Evolutionary conservation across 2,888 invertebrate genomes (phyloP).

Genomic region (Entomobrya multifasciata): DNA sequence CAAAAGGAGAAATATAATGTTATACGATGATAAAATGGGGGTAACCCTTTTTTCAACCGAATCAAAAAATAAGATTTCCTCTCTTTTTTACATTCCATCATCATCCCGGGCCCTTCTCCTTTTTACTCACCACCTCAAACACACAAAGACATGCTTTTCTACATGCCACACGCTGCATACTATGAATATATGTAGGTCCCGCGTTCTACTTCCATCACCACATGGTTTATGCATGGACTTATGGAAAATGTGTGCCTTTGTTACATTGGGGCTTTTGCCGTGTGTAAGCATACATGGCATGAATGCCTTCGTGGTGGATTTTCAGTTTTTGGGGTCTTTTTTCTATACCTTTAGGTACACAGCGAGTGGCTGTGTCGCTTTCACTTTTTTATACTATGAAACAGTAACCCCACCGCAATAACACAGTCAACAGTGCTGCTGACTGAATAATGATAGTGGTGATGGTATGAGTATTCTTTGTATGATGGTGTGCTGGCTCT

Average conservation of each 20-base stretch:
- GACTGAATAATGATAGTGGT: conserved; percentile 43
- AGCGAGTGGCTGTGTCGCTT: conserved; percentile 5
- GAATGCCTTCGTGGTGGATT: background rate
- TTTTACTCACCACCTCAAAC: too few species aligned
- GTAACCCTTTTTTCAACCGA: too few species aligned
- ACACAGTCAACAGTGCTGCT: too few species aligned
- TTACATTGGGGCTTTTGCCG: background rate
- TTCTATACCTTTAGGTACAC: background rate
- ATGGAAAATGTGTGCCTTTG: conserved; percentile 30
- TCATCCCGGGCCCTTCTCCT: too few species aligned
- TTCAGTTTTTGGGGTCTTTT: background rate
- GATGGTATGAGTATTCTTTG: too few species aligned
- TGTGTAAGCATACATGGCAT: background rate
- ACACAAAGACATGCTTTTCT: too few species aligned
- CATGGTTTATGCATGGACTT: conserved; percentile 63
- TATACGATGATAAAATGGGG: too few species aligned
- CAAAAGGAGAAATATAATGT: too few species aligned
- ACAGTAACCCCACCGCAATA: background rate
- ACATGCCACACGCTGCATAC: too few species aligned
- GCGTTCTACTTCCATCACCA: conserved; percentile 58
- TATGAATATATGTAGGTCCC: background rate
- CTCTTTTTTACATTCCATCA: too few species aligned
- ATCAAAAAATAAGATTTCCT: too few species aligned
- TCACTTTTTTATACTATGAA: background rate
- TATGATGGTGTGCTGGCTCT: too few species aligned